Conservation (phyloP, 1,140 invertebrate genomes). For the Zaprionus capensis region DNA sequence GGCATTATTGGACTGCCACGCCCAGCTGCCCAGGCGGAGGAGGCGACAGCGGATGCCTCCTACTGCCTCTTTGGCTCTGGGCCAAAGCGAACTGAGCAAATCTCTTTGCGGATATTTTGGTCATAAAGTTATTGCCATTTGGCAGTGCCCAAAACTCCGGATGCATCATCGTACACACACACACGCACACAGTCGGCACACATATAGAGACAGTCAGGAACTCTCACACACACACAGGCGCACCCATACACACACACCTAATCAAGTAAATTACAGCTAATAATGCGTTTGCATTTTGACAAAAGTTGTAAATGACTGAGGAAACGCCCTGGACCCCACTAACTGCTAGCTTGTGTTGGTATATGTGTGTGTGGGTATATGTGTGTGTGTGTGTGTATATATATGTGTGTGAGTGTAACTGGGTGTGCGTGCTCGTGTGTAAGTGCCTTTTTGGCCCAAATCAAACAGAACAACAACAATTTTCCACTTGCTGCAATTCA, state of each 20-base stretch:
- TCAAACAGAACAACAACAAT: slow-evolving; percentile 20
- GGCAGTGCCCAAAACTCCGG: slow-evolving; percentile 2
- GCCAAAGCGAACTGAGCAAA: slow-evolving; percentile 24
- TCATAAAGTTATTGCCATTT: slow-evolving; percentile 30
- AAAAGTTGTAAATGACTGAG: slow-evolving; percentile 31
- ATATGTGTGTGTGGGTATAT: neutral
- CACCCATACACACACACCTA: slow-evolving; percentile 15
- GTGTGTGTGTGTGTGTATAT: neutral
- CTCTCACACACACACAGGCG: slow-evolving; percentile 2
- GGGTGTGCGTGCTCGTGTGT: neutral
- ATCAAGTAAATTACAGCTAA: slow-evolving; percentile 47
- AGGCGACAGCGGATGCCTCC: neutral
- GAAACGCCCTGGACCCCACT: slow-evolving; percentile 6
- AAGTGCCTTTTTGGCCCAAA: slow-evolving; percentile 15
- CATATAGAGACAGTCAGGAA: neutral
- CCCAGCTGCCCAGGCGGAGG: neutral
- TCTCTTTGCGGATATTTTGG: slow-evolving; percentile 25
- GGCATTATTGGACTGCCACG: slow-evolving; percentile 1
- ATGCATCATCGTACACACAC: slow-evolving; percentile 16
- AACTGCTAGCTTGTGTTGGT: neutral
- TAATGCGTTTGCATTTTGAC: slow-evolving; percentile 47
- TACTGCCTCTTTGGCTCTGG: slow-evolving; percentile 23
- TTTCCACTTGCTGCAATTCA: slow-evolving; percentile 26
- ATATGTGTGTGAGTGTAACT: neutral
- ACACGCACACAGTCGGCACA: slow-evolving; percentile 11